phyloP scores from a whole-genome alignment of 1,140 invertebrate genomes.

The Eciton burchellii region DNA sequence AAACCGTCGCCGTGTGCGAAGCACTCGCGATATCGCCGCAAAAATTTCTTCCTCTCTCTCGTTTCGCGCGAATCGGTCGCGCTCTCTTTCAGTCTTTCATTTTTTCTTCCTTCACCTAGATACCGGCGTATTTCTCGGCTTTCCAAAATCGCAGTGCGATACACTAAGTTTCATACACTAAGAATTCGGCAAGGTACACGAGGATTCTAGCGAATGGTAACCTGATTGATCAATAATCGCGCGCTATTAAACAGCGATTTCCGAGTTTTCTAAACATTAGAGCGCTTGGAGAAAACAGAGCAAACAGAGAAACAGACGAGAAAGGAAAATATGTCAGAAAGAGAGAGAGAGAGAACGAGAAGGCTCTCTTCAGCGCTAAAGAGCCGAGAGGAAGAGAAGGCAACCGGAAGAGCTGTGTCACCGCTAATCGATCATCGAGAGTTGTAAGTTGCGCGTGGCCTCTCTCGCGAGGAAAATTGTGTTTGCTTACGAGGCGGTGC shows the following conservation, averaged over 20 bases:
- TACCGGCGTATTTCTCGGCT: constrained; percentile 72
- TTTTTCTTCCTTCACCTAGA: not conserved
- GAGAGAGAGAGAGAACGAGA: not conserved
- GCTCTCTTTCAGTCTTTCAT: not conserved
- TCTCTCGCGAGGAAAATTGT: constrained; percentile 26
- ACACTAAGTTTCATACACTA: constrained; percentile 9
- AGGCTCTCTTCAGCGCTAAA: too few species aligned
- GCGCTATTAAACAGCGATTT: constrained; percentile 22
- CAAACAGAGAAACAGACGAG: constrained; percentile 29
- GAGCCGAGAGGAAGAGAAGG: not conserved
- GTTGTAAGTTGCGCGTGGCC: not conserved
- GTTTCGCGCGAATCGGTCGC: not conserved
- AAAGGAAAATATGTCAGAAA: not conserved
- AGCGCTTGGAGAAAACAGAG: not conserved
- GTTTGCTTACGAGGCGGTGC: not conserved
- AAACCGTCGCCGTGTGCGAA: constrained; percentile 15
- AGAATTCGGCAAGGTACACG: constrained; percentile 46
- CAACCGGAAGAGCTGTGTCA: constrained; percentile 18
- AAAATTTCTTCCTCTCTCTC: constrained; percentile 22
- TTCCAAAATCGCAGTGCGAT: constrained; percentile 47
- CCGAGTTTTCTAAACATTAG: not conserved
- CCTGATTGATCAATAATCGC: constrained; percentile 58
- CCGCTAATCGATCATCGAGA: constrained; percentile 31
- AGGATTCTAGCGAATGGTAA: not conserved
- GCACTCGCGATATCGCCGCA: constrained; percentile 26